Percentiles rank a stretch among this genome's conserved stretches.
phyloP scores from a whole-genome alignment of 1,140 invertebrate genomes.

The Chelonus insularis region DNA sequence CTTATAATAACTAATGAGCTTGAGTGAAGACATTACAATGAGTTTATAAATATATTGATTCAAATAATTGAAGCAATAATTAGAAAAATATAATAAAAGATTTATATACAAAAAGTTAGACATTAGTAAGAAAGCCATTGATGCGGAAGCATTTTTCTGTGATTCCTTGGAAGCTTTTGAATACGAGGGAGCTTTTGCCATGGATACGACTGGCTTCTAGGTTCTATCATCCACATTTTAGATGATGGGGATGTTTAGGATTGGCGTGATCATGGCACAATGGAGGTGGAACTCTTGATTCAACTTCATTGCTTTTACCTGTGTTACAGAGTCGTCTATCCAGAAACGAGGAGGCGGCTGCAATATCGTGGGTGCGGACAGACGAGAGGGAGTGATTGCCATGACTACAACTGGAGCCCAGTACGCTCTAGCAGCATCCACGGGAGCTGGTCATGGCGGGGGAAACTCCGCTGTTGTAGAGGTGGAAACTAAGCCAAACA shows the following conservation, averaged over 20 bases:
- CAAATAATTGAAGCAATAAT: no score
- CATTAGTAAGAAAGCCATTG: no score
- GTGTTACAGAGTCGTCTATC: slow-evolving; percentile 47
- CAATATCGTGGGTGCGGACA: slow-evolving; percentile 46
- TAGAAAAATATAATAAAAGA: no score
- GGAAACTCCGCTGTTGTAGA: slow-evolving; percentile 49
- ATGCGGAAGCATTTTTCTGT: not conserved
- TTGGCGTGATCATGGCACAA: not conserved
- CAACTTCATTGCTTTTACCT: slow-evolving; percentile 19
- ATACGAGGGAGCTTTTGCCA: not conserved
- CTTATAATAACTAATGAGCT: no score
- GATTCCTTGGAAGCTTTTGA: not conserved
- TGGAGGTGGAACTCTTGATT: not conserved
- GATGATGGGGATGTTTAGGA: not conserved
- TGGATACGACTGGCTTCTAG: not conserved
- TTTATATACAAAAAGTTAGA: no score
- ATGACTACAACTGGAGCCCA: slow-evolving; percentile 61
- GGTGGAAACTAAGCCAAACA: slow-evolving; percentile 53
- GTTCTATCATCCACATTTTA: not conserved
- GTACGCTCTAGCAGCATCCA: slow-evolving; percentile 57
- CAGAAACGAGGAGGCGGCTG: slow-evolving; percentile 46
- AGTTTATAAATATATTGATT: no score
- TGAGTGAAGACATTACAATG: no score
- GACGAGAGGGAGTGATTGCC: slow-evolving; percentile 55
- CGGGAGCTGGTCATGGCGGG: slow-evolving; percentile 52